phyloP scores from a whole-genome alignment of 2,113 vertebrate species.

The Sylvietta virens region DNA sequence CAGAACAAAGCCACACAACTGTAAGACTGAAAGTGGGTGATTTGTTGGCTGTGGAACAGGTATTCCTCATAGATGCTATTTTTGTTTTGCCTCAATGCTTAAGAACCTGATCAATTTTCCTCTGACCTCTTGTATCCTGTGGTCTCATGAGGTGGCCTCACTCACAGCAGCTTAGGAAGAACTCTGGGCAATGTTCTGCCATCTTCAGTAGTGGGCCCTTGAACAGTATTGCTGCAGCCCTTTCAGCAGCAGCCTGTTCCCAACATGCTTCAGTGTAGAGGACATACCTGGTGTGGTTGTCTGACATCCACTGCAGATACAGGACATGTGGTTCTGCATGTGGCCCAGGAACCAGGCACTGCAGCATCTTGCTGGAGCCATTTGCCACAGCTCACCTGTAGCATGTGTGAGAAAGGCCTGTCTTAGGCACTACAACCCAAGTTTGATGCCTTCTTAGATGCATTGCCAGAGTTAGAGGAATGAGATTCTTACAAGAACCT shows the following conservation, averaged over 20 bases:
- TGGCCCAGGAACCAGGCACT: not conserved
- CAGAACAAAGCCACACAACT: not conserved
- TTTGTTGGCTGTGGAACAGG: not conserved
- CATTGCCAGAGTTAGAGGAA: not conserved
- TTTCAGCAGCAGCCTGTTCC: not conserved
- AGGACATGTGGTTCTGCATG: accelerated
- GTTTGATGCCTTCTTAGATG: not conserved
- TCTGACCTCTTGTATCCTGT: not conserved
- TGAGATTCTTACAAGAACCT: not conserved
- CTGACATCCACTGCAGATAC: not conserved
- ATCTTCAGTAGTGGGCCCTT: not conserved
- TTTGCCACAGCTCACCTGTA: not conserved
- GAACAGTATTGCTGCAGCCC: not conserved
- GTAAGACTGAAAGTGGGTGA: not conserved
- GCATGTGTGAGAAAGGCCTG: not conserved
- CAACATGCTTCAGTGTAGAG: not conserved
- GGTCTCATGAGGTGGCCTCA: accelerated
- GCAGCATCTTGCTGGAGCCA: not conserved
- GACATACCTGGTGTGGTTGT: too few relatives aligned
- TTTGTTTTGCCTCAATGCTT: not conserved
- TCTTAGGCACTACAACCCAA: not conserved
- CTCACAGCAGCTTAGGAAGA: not conserved
- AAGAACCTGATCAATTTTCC: not conserved
- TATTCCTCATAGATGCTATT: not conserved
- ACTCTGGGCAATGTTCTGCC: not conserved